phyloP scores from a whole-genome alignment of 2,113 vertebrate genomes.

The Anolis carolinensis region DNA sequence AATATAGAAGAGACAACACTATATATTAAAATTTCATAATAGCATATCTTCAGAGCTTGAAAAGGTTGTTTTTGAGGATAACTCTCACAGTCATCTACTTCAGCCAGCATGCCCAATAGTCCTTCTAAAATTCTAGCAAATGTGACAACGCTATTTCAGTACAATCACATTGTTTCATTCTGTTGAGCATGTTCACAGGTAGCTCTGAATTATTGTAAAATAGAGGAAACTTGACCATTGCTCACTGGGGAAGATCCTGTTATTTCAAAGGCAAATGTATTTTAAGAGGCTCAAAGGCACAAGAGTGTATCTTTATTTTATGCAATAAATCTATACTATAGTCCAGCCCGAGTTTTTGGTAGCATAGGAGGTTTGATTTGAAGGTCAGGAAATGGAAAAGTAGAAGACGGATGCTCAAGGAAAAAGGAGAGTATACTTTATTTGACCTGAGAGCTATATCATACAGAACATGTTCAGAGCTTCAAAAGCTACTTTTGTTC shows the following conservation, averaged over 20 bases:
- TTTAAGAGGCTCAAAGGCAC: not conserved
- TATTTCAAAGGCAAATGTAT: not conserved
- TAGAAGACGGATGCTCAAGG: not conserved
- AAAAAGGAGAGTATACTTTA: no score
- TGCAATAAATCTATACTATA: slow-evolving; percentile 7
- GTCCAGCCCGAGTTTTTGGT: not conserved
- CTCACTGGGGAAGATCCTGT: not conserved
- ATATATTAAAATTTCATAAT: no score
- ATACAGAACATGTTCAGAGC: not conserved
- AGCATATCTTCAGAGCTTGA: no score
- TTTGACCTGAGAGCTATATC: not conserved
- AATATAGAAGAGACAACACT: not conserved
- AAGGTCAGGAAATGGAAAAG: not conserved
- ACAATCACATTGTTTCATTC: not conserved
- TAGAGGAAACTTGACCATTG: not conserved
- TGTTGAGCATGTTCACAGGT: not conserved
- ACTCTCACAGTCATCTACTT: no score
- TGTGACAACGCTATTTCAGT: not conserved
- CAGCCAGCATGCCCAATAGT: no score
- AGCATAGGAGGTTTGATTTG: not conserved
- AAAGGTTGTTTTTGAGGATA: no score
- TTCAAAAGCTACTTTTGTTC: no score
- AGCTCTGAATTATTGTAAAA: not conserved
- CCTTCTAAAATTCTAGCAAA: no score
- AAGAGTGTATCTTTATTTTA: not conserved